Percentiles rank a stretch among this genome's conserved stretches.
Conservation (phyloP, 2,113 vertebrate genomes). For the Cinclus cinclus region DNA sequence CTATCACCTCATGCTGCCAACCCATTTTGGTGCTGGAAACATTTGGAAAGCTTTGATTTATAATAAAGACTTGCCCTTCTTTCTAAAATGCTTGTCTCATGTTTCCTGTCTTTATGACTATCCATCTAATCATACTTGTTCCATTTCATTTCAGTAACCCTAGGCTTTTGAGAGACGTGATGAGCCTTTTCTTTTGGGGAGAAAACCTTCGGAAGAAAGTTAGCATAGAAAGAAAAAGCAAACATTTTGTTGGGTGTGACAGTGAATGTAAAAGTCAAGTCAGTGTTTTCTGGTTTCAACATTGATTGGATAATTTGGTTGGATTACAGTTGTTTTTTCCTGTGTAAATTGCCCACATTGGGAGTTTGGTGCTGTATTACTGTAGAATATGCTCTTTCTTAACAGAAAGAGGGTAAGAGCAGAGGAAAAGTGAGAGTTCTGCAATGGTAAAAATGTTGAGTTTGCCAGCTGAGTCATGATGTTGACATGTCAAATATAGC, state of each 20-base stretch:
- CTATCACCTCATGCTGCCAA: background rate
- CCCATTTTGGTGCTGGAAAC: background rate
- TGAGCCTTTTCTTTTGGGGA: background rate
- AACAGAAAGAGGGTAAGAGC: background rate
- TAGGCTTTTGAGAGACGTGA: background rate
- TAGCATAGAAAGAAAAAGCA: background rate
- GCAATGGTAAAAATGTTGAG: rapidly evolving
- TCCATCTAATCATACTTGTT: background rate
- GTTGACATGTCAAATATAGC: background rate
- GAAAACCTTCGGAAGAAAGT: background rate
- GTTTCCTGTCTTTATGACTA: background rate
- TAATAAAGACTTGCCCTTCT: background rate
- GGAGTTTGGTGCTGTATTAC: background rate
- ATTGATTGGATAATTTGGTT: background rate
- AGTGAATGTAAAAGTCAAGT: background rate
- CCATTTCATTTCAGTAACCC: background rate
- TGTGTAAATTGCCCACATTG: background rate
- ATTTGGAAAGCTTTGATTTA: conserved; percentile 4
- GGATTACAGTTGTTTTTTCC: background rate
- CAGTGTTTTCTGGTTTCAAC: background rate
- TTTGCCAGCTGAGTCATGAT: background rate
- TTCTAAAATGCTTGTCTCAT: background rate
- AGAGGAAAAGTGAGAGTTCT: background rate
- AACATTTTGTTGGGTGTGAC: background rate
- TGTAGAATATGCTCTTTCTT: background rate